phyloP scores from a whole-genome alignment of 2,113 vertebrate species.

The human region DNA sequence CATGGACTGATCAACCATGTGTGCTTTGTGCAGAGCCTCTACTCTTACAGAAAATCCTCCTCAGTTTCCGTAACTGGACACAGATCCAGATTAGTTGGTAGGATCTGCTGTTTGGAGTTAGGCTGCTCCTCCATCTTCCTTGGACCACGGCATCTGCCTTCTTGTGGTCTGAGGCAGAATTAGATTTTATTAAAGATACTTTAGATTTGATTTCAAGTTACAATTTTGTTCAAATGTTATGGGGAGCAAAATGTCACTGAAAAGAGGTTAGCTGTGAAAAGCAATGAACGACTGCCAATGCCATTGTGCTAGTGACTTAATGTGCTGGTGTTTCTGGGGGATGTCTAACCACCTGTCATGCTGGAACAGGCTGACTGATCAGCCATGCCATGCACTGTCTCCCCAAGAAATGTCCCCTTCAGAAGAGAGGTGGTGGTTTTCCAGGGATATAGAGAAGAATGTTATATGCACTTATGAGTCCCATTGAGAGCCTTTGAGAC shows the following conservation, averaged over 20 bases:
- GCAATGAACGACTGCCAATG: neutral
- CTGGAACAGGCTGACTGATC: neutral
- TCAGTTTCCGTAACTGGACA: too few relatives aligned
- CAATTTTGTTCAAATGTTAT: neutral
- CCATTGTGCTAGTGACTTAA: neutral
- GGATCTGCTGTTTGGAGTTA: neutral
- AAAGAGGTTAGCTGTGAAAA: neutral
- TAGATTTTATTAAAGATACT: neutral
- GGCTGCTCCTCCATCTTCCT: neutral
- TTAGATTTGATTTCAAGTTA: neutral
- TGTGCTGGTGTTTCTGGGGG: neutral
- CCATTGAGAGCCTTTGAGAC: neutral
- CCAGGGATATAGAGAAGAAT: neutral
- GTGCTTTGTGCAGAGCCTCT: neutral
- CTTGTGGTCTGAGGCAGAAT: neutral
- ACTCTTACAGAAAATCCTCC: neutral
- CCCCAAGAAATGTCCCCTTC: neutral
- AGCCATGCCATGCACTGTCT: neutral
- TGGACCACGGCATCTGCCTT: neutral
- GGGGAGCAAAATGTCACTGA: neutral
- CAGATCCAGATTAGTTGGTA: neutral
- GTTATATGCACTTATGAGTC: neutral
- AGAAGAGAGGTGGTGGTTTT: neutral
- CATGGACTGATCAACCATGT: neutral
- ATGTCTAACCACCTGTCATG: neutral